Evolutionary conservation across 2,113 vertebrate genomes (phyloP).

Genomic region (Axis porcinus): DNA sequence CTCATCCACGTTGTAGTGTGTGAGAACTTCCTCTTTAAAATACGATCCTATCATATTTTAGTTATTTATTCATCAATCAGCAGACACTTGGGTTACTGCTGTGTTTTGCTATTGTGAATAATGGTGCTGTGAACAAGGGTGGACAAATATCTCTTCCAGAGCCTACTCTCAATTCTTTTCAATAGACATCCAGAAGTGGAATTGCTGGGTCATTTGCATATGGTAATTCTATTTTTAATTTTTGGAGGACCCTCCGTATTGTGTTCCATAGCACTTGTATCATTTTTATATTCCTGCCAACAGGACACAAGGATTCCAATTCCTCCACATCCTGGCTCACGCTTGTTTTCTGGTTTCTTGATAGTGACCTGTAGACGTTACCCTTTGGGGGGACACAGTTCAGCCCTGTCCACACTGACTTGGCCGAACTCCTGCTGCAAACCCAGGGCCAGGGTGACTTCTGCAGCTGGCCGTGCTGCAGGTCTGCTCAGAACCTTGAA

Average conservation of each 20-base stretch:
- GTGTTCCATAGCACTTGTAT: not conserved
- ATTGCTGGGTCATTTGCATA: not conserved
- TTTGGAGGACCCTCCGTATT: not conserved
- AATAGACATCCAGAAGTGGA: not conserved
- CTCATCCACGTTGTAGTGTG: not conserved
- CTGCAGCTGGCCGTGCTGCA: fast-evolving
- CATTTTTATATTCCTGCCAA: not conserved
- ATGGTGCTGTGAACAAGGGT: not conserved
- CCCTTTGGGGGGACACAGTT: not conserved
- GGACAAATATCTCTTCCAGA: not conserved
- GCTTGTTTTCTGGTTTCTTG: not conserved
- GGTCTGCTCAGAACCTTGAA: not conserved
- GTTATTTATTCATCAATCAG: not conserved
- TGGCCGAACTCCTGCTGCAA: fast-evolving
- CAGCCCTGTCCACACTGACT: not conserved
- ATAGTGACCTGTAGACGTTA: not conserved
- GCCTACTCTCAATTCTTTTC: not conserved
- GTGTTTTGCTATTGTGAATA: not conserved
- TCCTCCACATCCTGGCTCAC: not conserved
- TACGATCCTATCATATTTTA: not conserved
- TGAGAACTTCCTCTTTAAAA: not conserved
- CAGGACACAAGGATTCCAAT: not conserved
- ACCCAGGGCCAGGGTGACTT: no score
- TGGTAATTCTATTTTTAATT: not conserved
- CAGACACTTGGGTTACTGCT: no score